Evolutionary conservation across 2,888 invertebrate genomes (phyloP), one percentile per base, ranked within the genome.

Genomic region (Linnaemya tessellans): DNA sequence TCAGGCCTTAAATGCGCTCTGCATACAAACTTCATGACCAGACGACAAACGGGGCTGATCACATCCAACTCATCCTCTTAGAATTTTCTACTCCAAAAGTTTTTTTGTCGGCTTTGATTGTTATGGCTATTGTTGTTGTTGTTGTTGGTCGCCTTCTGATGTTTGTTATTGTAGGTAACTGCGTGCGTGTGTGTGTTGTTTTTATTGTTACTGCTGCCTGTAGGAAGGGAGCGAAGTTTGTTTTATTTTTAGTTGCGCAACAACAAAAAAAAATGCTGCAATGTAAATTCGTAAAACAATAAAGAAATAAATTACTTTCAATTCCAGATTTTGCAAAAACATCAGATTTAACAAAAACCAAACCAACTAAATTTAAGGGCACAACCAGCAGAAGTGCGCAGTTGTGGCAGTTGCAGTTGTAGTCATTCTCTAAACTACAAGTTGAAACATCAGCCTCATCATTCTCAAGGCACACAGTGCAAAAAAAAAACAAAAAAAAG

Each of bases 271-370:
- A 13, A 51, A n/a, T n/a, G 68, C 86, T 87, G 87, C 83, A 88
- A 88, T 88, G 89, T 88, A 89, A 88, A 88, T 88, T 90, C 89
- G 89, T 90, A 90, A 92, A 91, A 92, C 92, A 92, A 92, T 92
- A 92, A 92, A 92, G 92, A 92, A 91, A 92, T 92, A 92, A 92
- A 92, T 92, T 91, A 92, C 91, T 92, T 91, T 90, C 91, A 90
- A 87, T 87, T 85, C 87, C 77, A 83, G 84, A 87, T 84, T 80
- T 81, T 84, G 84, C 87, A 89, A 88, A 74, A 80, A 84, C 83
- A 83, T 80, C 78, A 78, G 81, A 62, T 41, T 80, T 60, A 75
- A 79, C 62, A 78, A 83, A 41, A 30, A 30, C 62, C n/a, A 41
- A 30, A 30, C 60, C 25, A 84, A 75, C 58, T 73, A 84, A 68